These are phyloP conservation scores for Eupithecia abbreviata DNA, from an alignment of 2,888 invertebrate species.

Conservation along the genomic window DNA sequence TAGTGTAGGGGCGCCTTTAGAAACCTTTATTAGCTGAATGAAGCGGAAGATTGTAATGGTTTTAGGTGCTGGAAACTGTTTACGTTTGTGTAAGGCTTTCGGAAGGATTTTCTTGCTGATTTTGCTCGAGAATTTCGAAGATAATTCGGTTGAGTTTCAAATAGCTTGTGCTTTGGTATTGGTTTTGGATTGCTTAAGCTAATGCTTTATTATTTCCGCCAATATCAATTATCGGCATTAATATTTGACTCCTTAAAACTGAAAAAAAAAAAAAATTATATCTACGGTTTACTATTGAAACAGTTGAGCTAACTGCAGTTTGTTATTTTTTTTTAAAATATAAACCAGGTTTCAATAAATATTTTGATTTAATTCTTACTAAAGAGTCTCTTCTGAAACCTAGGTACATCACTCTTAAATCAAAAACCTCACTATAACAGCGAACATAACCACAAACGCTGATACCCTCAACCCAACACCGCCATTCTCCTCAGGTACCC, in stretches of 20 bases:
- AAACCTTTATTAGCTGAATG: slow-evolving; percentile 35
- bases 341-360: background rate
- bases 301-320: no score
- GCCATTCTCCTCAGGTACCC: slow-evolving; percentile 18
- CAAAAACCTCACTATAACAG: slow-evolving; percentile 8
- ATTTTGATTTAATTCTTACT: background rate
- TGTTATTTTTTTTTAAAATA: no score
- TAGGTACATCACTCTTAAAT: background rate
- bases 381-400: background rate
- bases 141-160: background rate
- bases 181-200: background rate
- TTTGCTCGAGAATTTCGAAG: slow-evolving; percentile 3
- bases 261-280: no score
- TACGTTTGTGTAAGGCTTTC: slow-evolving; percentile 21
- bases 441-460: slow-evolving; percentile 23
- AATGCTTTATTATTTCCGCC: background rate
- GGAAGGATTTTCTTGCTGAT: slow-evolving; percentile 19
- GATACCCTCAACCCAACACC: slow-evolving; percentile 23
- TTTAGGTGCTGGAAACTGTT: slow-evolving; percentile 34
- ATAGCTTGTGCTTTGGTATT: background rate
- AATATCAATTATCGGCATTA: background rate
- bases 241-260: background rate
- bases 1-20: slow-evolving; percentile 33
- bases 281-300: no score
- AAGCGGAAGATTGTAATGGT: slow-evolving; percentile 37